Evolutionary conservation across 2,888 invertebrate genomes (phyloP).

Genomic region (Atethmia centrago): DNA sequence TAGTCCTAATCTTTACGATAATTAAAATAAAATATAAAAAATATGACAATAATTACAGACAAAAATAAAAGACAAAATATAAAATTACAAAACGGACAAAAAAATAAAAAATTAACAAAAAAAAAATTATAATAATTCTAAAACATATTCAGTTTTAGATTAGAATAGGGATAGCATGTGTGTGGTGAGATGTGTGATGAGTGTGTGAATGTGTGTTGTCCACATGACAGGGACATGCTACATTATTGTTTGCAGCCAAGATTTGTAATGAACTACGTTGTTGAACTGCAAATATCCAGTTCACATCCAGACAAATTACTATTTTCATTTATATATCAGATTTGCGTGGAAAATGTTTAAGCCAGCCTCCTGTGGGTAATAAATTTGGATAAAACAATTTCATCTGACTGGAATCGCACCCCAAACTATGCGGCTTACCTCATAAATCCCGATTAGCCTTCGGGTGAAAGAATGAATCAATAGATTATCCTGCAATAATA

Average conservation of each 20-base stretch:
- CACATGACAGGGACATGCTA: conserved; percentile 1
- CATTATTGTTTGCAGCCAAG: conserved; percentile 17
- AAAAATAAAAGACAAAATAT: no score
- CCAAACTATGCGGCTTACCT: conserved; percentile 84
- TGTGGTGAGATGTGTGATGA: no score
- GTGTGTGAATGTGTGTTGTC: no score
- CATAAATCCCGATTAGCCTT: conserved; percentile 86
- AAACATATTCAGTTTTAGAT: no score
- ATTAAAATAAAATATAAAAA: no score
- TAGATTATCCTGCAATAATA: conserved; percentile 80
- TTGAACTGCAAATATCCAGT: conserved; percentile 40
- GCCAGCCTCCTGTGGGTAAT: conserved; percentile 81
- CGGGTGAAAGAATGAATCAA: conserved; percentile 82
- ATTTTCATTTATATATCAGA: conserved; percentile 72
- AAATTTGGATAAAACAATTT: conserved; percentile 88
- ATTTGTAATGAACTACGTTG: conserved; percentile 35
- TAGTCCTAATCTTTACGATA: no score
- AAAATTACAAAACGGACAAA: no score
- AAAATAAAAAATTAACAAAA: no score
- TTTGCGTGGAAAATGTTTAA: conserved; percentile 81
- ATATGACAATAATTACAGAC: no score
- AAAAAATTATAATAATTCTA: no score
- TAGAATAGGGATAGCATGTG: no score
- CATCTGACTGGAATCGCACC: conserved; percentile 82
- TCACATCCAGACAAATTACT: conserved; percentile 47